Conservation (phyloP, 1,140 invertebrate species). For the Eulimnadia texana region DNA sequence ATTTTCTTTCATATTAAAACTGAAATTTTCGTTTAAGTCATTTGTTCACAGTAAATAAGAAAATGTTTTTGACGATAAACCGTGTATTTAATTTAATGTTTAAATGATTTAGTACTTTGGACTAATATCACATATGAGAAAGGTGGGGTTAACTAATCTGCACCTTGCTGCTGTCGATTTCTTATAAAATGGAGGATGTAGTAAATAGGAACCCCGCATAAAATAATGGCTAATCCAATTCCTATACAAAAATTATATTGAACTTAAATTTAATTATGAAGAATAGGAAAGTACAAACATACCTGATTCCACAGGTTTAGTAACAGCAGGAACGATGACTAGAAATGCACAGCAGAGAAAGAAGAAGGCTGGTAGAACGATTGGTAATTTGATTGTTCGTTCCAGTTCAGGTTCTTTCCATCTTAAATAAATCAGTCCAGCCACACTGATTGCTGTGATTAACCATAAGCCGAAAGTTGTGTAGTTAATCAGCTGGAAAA, state of each 20-base stretch:
- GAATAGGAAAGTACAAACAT: neutral
- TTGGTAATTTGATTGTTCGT: slow-evolving; percentile 58
- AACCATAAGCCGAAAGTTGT: slow-evolving; percentile 66
- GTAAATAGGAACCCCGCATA: neutral
- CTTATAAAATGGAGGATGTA: neutral
- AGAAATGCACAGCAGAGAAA: neutral
- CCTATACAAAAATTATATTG: neutral
- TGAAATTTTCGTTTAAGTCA: no score
- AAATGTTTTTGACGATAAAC: no score
- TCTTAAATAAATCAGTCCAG: slow-evolving; percentile 61
- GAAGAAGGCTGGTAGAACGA: neutral
- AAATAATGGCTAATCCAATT: neutral
- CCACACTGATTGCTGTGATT: slow-evolving; percentile 54
- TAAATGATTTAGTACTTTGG: no score
- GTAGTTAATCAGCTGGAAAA: slow-evolving; percentile 58
- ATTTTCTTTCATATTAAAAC: no score
- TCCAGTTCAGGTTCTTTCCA: slow-evolving; percentile 50
- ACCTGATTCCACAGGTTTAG: neutral
- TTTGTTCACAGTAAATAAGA: no score
- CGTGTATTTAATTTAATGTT: no score
- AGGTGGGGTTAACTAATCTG: no score
- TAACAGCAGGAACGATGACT: neutral
- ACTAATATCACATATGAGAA: no score
- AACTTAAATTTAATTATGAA: neutral
- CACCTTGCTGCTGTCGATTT: neutral